These are phyloP conservation scores for Stenodema calcarata DNA, from an alignment of 2,888 invertebrate genomes.

Conservation along the genomic window DNA sequence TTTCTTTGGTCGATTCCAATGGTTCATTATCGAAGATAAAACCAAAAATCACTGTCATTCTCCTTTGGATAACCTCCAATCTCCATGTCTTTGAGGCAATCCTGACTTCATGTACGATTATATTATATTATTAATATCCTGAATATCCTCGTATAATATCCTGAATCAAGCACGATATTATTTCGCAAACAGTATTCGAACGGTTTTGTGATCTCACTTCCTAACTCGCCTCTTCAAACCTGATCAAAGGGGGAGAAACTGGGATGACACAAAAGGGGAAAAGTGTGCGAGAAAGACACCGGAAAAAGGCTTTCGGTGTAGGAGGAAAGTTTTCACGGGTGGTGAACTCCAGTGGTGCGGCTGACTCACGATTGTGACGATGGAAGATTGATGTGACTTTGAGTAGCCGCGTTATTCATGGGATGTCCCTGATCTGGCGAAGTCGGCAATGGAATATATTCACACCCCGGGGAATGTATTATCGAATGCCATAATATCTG, in stretches of 20 bases:
- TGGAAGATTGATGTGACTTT: background rate
- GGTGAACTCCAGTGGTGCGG: background rate
- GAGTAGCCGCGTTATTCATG: background rate
- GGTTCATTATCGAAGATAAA: too few relatives aligned
- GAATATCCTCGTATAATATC: too few relatives aligned
- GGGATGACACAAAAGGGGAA: too few relatives aligned
- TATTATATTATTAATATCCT: too few relatives aligned
- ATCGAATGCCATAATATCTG: too few relatives aligned
- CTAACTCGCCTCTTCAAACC: background rate
- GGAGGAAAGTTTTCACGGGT: background rate
- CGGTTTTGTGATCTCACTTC: background rate
- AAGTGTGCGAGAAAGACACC: background rate
- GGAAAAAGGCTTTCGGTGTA: constrained; percentile 11
- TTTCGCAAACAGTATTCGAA: background rate
- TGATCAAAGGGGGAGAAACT: background rate
- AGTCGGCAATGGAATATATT: background rate
- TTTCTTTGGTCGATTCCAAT: too few relatives aligned
- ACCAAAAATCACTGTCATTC: too few relatives aligned
- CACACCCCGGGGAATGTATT: too few relatives aligned
- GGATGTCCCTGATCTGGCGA: background rate
- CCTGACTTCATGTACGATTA: too few relatives aligned
- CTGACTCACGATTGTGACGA: background rate
- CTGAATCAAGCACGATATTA: constrained; percentile 1
- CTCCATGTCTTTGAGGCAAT: too few relatives aligned
- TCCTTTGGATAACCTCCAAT: too few relatives aligned